Evolutionary conservation across 2,888 invertebrate species (phyloP), one percentile per base, ranked within the genome.

Genomic region (Margaritifera margaritifera): DNA sequence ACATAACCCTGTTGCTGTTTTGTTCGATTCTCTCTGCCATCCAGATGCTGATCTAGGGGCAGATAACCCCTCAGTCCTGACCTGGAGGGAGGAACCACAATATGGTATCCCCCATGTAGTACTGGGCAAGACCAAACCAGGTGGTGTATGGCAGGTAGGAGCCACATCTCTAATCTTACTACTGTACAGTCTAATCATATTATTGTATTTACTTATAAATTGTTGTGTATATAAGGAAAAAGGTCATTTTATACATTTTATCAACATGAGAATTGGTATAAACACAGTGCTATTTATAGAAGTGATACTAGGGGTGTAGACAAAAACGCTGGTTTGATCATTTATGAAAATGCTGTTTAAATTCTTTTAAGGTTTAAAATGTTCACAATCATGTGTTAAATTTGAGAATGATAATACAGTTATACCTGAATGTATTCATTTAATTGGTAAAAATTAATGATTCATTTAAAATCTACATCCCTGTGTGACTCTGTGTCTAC

Each of bases 41-140:
- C 97, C 97, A 0, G 94, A 94, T 83, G 95, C 96, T 22, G 96
- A 97, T 87, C 89, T 94, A 61, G 96, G 96, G 27, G 90, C 94
- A 54, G 94, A 95, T 77, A 91, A 93, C 53, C 93, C 94, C 51
- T 93, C 95, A 0, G 91, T 95, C 64, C 91, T 97, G 19, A 92
- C 93, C 64, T 97, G 96, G 95, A 92, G 92, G 70, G 92, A 92
- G 79, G 92, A 93, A 70, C 89, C 91, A 1, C 92, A 92, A 42
- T 92, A 92, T 87, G 86, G 93, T 91, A 93, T 96, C 52, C 94
- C 95, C 53, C 97, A 97, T 90, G 92, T 97, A 69, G 96, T 97
- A 0, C 91, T 98, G 42, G 97, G 97, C 0, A 87, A 86, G 75
- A 75, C 79, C 8, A 93, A 93, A 50, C 94, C 96, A 0, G 97